These are phyloP conservation scores for Lottia scabra DNA, from an alignment of 2,888 invertebrate species.

Conservation along the genomic window DNA sequence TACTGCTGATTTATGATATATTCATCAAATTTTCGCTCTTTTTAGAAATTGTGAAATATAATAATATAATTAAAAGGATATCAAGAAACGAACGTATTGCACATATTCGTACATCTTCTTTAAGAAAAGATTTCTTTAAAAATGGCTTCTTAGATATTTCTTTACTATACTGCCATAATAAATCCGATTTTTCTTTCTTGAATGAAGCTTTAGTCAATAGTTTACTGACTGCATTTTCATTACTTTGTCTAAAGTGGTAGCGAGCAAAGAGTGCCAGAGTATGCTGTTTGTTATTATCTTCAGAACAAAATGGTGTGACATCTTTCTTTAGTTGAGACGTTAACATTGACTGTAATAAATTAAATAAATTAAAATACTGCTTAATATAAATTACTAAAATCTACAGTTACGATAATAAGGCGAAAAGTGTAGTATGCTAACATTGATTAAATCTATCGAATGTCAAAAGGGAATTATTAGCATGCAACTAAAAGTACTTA, in stretches of 20 bases:
- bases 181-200: conserved; percentile 39
- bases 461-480: too few relatives aligned
- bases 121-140: conserved; percentile 40
- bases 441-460: too few relatives aligned
- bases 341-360: conserved; percentile 42
- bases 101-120: conserved; percentile 44
- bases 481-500: conserved; percentile 26
- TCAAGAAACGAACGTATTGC: conserved; percentile 47
- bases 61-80: conserved; percentile 45
- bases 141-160: conserved; percentile 55
- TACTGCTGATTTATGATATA: too few relatives aligned
- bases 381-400: too few relatives aligned
- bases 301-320: conserved; percentile 13
- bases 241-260: conserved; percentile 45
- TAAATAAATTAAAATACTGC: too few relatives aligned
- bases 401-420: too few relatives aligned
- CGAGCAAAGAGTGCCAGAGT: conserved; percentile 46
- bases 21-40: too few relatives aligned
- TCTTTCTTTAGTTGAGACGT: conserved; percentile 48
- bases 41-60: too few relatives aligned
- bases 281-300: conserved; percentile 25
- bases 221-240: conserved; percentile 50
- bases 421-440: too few relatives aligned
- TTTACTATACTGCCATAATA: conserved; percentile 47
- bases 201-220: conserved; percentile 53